A percentile compares a stretch with the other conserved stretches of the same genome.
Evolutionary conservation across 1,140 invertebrate genomes (phyloP).

Genomic region (Formica exsecta): DNA sequence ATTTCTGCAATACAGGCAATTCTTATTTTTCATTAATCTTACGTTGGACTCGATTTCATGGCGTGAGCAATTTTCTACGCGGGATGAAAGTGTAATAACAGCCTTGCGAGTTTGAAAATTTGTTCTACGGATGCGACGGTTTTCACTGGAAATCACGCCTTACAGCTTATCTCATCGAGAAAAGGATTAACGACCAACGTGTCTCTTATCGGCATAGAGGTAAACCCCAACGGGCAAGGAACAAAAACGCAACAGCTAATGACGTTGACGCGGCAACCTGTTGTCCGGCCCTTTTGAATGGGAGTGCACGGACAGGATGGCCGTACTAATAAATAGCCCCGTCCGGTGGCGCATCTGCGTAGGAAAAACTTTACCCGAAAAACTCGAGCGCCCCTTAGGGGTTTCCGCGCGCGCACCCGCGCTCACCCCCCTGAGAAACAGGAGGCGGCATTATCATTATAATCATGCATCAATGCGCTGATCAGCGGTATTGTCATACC

Average conservation of each 20-base stretch:
- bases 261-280: conserved; percentile 83
- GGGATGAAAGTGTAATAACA: conserved; percentile 37
- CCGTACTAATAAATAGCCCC: conserved; percentile 82
- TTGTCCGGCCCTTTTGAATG: conserved; percentile 79
- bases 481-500: conserved; percentile 84
- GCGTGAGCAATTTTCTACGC: conserved; percentile 3
- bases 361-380: conserved; percentile 79
- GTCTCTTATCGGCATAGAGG: conserved; percentile 62
- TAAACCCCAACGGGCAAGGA: conserved; percentile 58
- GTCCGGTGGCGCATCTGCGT: conserved; percentile 81
- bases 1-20: conserved; percentile 23
- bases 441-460: conserved; percentile 84
- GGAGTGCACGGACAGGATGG: conserved; percentile 72
- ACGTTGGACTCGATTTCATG: conserved; percentile 19
- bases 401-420: conserved; percentile 70
- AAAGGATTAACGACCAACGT: conserved; percentile 61
- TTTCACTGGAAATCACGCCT: conserved; percentile 27
- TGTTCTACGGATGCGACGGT: conserved; percentile 1
- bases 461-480: conserved; percentile 84
- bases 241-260: conserved; percentile 78
- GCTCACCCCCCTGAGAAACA: conserved; percentile 70
- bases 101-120: conserved; percentile 13
- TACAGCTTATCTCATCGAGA: conserved; percentile 53
- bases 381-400: conserved; percentile 79
- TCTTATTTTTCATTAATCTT: conserved; percentile 42